These are phyloP conservation scores for Alloplasta piceator DNA, from an alignment of 2,888 invertebrate species.

Conservation along the genomic window DNA sequence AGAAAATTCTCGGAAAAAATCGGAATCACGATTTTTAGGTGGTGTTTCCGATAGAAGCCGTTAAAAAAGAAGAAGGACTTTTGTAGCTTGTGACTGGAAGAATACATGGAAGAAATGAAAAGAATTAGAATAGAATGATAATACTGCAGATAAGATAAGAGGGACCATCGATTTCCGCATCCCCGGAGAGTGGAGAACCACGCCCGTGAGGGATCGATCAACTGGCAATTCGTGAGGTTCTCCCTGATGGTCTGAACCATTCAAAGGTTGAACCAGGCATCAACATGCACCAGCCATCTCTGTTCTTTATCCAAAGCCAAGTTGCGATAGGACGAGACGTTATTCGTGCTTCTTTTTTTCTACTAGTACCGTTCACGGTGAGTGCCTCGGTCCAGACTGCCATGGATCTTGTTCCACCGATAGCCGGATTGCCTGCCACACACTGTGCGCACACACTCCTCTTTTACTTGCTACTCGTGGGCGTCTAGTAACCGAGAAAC, in stretches of 20 bases:
- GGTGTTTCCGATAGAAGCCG: too few relatives aligned
- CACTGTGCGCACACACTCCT: constrained; percentile 48
- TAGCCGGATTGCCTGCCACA: constrained; percentile 12
- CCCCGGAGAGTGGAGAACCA: constrained; percentile 15
- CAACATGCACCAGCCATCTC: constrained; percentile 13
- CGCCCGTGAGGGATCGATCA: constrained; percentile 49
- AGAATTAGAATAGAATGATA: too few relatives aligned
- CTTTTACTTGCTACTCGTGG: constrained; percentile 57
- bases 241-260: constrained; percentile 44
- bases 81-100: neutral
- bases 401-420: constrained; percentile 55
- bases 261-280: constrained; percentile 20
- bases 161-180: constrained; percentile 40
- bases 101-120: neutral
- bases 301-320: constrained; percentile 14
- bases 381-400: constrained; percentile 10
- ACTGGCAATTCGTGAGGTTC: constrained; percentile 43
- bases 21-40: neutral
- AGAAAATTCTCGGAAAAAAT: neutral
- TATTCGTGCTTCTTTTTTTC: constrained; percentile 40
- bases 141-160: neutral
- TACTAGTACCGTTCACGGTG: constrained; percentile 19
- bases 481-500: constrained; percentile 52
- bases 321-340: constrained; percentile 51
- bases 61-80: too few relatives aligned